Evolutionary conservation across 2,888 invertebrate genomes (phyloP).

Genomic region (Odontocerum albicorne): DNA sequence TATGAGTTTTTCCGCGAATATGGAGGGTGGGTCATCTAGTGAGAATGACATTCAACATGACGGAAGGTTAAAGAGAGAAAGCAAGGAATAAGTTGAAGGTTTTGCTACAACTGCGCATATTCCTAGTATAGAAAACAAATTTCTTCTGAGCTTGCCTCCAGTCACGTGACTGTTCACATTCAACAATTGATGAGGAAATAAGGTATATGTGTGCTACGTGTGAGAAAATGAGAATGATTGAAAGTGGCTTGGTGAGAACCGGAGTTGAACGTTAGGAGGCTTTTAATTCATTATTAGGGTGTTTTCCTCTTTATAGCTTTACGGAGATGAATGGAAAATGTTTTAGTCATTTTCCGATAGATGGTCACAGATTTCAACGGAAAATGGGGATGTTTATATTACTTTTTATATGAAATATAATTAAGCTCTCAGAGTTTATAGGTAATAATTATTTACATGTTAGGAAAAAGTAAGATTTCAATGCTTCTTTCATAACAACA

Average conservation of each 20-base stretch:
- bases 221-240: neutral
- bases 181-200: slow-evolving; percentile 12
- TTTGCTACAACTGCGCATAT: neutral
- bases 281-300: no score
- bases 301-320: slow-evolving; percentile 1
- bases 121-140: neutral
- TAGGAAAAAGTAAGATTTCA: no score
- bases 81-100: slow-evolving; percentile 1
- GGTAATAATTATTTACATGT: no score
- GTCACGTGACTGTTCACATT: slow-evolving; percentile 17
- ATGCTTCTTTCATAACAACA: no score
- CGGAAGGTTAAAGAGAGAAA: slow-evolving; percentile 21
- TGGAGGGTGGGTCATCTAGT: neutral
- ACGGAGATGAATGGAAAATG: slow-evolving; percentile 11
- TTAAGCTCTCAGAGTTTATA: no score
- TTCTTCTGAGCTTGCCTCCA: slow-evolving; percentile 1
- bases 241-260: no score
- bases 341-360: slow-evolving; percentile 16
- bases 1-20: slow-evolving; percentile 9
- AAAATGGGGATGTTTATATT: no score
- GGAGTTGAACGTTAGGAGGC: no score
- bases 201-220: neutral
- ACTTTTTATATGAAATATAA: no score
- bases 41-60: slow-evolving; percentile 20
- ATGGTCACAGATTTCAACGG: no score